Conservation (phyloP, 2,113 vertebrate species). For the Ophthalmolycus amberensis region DNA sequence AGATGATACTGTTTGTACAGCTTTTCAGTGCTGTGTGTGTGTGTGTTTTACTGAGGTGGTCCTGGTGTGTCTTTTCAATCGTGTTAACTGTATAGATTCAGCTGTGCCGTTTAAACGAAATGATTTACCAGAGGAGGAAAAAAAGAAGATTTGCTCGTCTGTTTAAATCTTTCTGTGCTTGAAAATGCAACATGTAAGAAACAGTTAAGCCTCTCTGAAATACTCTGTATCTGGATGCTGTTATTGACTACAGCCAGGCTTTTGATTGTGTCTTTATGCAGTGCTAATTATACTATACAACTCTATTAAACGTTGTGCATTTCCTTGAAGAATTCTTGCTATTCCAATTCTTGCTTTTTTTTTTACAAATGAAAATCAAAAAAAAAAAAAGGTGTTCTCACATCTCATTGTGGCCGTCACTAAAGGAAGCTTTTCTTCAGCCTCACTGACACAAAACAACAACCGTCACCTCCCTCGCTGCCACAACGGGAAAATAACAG, state of each 20-base stretch:
- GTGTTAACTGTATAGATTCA: slow-evolving; percentile 23
- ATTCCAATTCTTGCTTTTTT: slow-evolving; percentile 8
- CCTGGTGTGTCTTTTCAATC: slow-evolving; percentile 18
- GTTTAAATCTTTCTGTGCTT: slow-evolving; percentile 31
- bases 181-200: slow-evolving; percentile 24
- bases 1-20: slow-evolving; percentile 6
- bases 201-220: neutral
- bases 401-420: neutral
- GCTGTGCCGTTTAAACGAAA: slow-evolving; percentile 15
- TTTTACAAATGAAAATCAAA: slow-evolving; percentile 1
- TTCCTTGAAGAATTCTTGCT: slow-evolving; percentile 10
- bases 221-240: slow-evolving; percentile 24
- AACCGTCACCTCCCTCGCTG: slow-evolving; percentile 9
- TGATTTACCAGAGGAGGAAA: neutral
- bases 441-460: neutral
- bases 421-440: slow-evolving; percentile 30
- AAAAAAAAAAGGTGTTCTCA: neutral
- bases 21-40: slow-evolving; percentile 14
- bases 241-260: slow-evolving; percentile 39
- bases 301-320: slow-evolving; percentile 57
- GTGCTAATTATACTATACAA: slow-evolving; percentile 28
- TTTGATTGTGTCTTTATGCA: slow-evolving; percentile 57
- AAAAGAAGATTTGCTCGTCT: neutral
- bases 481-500: slow-evolving; percentile 12
- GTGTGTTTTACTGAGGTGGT: slow-evolving; percentile 8